Percentiles rank a stretch among this genome's conserved stretches.
phyloP scores from a whole-genome alignment of 1,140 invertebrate genomes.

The Drosophila prosaltans region DNA sequence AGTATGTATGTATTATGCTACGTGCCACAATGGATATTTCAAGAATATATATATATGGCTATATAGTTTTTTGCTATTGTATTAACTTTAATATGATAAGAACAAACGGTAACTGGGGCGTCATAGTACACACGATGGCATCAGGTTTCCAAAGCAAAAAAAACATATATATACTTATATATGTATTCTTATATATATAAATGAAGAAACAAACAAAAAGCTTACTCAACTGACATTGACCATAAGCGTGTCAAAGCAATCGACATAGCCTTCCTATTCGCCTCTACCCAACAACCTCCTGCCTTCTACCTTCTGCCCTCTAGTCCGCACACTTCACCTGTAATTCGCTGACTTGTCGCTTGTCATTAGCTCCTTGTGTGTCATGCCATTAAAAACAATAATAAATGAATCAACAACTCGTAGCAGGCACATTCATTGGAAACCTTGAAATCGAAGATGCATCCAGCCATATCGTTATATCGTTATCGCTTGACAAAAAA shows the following conservation, averaged over 20 bases:
- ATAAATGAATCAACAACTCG: conserved; percentile 60
- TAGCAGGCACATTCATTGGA: conserved; percentile 58
- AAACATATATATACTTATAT: neutral
- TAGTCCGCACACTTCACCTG: neutral
- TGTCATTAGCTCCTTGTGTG: conserved; percentile 68
- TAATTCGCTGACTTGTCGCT: conserved; percentile 67
- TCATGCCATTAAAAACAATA: conserved; percentile 54
- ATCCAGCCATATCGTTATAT: conserved; percentile 40
- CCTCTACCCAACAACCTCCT: neutral
- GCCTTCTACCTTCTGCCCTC: neutral
- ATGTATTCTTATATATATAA: neutral
- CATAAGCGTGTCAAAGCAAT: conserved; percentile 63
- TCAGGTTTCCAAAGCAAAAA: conserved; percentile 31
- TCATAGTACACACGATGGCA: conserved; percentile 49
- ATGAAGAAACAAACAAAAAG: conserved; percentile 8
- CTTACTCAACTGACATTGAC: conserved; percentile 65
- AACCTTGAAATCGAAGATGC: conserved; percentile 60
- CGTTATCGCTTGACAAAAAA: conserved; percentile 44
- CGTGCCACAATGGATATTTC: conserved; percentile 27
- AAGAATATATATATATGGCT: conserved; percentile 15
- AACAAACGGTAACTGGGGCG: conserved; percentile 54
- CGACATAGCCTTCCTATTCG: neutral
- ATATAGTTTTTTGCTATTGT: conserved; percentile 14
- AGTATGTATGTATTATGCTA: neutral
- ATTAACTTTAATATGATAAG: conserved; percentile 45